Evolutionary conservation across 2,888 invertebrate genomes (phyloP), one percentile per base, ranked within the genome.

Genomic region (Melieria crassipennis): DNA sequence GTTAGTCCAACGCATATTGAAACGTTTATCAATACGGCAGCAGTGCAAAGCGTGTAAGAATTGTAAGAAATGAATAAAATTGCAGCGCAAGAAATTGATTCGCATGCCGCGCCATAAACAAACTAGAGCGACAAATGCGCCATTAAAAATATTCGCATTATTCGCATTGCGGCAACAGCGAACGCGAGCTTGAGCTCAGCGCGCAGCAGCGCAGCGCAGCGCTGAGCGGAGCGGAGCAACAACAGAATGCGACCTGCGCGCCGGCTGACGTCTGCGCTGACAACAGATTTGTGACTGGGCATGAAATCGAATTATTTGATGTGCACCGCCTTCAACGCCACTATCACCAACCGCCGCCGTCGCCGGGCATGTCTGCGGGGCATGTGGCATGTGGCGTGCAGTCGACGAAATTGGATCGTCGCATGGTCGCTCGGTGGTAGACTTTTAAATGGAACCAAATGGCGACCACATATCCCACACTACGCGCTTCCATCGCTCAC

Each of bases 281-380:
- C 57, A 11, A 30, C 30, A 57, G 30, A 81, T 84, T 80, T 79
- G 80, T 80, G 81, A 84, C 83, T 82, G 83, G 79, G 72, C 83
- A 83, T 83, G 82, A 84, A 83, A 83, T 83, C 82, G 81, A 80
- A 82, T 78, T 78, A 78, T 83, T 83, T 83, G 84, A 83, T 84
- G 83, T 83, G 73, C 77, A 81, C 83, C 84, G 83, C 79, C 78
- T 30, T 30, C 30, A 30, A 30, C 30, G 30, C 30, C 30, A 30
- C 30, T 30, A 30, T 30, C 30, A 30, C 45, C 16, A 13, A 58
- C 47, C 30, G 45, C 48, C 66, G 56, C 42, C 48, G 62, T 48
- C 50, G 50, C 43, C 16, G 16, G 11, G 16, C 65, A 64, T 64
- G 64, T 66, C 61, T 57, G 65, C 65, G 45, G 68, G 10, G 50